Evolutionary conservation across 2,888 invertebrate species (phyloP).

Genomic region (Drosophila borborema): DNA sequence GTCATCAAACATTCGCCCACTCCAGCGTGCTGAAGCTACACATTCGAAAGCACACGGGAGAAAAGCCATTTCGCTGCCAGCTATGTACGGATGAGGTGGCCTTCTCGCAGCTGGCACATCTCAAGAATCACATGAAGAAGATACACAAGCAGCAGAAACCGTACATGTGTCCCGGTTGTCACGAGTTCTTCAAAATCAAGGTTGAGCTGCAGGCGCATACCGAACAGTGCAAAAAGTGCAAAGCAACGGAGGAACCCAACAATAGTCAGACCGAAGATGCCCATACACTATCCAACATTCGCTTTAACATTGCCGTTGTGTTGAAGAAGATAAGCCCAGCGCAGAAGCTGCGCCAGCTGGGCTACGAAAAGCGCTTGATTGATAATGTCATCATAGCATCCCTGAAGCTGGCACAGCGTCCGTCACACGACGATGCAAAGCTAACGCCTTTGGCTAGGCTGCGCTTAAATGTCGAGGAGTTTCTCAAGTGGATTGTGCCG

Average conservation of each 20-base stretch:
- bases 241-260: slow-evolving; percentile 29
- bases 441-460: slow-evolving; percentile 88
- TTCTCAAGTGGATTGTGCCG: slow-evolving; percentile 93
- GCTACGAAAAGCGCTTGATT: slow-evolving; percentile 90
- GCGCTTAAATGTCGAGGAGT: slow-evolving; percentile 90
- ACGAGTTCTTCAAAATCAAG: slow-evolving; percentile 91
- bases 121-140: slow-evolving; percentile 94
- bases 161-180: slow-evolving; percentile 91
- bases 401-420: slow-evolving; percentile 90
- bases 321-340: slow-evolving; percentile 93
- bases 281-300: slow-evolving; percentile 90
- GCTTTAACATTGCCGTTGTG: slow-evolving; percentile 92
- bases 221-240: slow-evolving; percentile 85
- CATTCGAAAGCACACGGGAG: slow-evolving; percentile 93
- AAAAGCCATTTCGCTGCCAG: slow-evolving; percentile 91
- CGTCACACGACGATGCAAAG: slow-evolving; percentile 87
- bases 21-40: slow-evolving; percentile 94
- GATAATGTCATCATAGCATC: slow-evolving; percentile 93
- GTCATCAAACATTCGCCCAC: slow-evolving; percentile 89
- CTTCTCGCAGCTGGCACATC: slow-evolving; percentile 93
- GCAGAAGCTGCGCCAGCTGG: slow-evolving; percentile 91
- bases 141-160: slow-evolving; percentile 92
- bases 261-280: slow-evolving; percentile 60
- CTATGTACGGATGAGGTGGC: slow-evolving; percentile 89
- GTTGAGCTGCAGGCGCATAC: slow-evolving; percentile 89